phyloP scores from a whole-genome alignment of 2,888 invertebrate genomes.

The Andricus curvator region DNA sequence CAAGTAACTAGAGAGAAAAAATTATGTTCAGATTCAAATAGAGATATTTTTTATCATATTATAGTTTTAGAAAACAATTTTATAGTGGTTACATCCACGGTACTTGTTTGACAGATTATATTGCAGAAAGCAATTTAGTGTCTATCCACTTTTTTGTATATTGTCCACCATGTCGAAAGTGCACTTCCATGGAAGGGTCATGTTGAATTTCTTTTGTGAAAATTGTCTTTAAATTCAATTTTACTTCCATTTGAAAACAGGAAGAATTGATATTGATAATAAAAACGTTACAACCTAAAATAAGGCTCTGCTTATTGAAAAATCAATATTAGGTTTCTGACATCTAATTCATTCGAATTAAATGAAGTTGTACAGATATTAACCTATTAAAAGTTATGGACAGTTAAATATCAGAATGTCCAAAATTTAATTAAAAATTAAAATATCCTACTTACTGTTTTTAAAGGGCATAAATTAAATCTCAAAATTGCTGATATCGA shows the following conservation, averaged over 20 bases:
- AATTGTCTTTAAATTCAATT: not conserved
- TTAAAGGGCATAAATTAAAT: not conserved
- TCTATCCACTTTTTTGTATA: not conserved
- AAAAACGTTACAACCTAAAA: not conserved
- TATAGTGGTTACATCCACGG: not conserved
- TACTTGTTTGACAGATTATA: not conserved
- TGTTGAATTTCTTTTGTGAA: not conserved
- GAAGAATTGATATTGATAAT: conserved; percentile 7
- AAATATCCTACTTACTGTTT: not conserved
- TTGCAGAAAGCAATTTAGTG: not conserved
- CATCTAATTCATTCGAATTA: conserved; percentile 17
- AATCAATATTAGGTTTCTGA: not conserved
- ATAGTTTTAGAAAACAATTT: not conserved
- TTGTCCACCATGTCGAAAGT: not conserved
- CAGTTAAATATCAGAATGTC: not conserved
- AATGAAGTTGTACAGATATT: conserved; percentile 5
- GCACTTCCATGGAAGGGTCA: not conserved
- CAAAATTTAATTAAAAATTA: not conserved
- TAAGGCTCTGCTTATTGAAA: not conserved
- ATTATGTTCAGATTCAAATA: not conserved
- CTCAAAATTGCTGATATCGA: not conserved
- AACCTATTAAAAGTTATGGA: not conserved
- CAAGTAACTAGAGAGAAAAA: not conserved
- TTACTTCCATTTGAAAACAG: not conserved
- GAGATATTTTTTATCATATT: not conserved